Evolutionary conservation across 2,888 invertebrate genomes (phyloP), one percentile per base, ranked within the genome.

Genomic region (Cybosia mesomella): DNA sequence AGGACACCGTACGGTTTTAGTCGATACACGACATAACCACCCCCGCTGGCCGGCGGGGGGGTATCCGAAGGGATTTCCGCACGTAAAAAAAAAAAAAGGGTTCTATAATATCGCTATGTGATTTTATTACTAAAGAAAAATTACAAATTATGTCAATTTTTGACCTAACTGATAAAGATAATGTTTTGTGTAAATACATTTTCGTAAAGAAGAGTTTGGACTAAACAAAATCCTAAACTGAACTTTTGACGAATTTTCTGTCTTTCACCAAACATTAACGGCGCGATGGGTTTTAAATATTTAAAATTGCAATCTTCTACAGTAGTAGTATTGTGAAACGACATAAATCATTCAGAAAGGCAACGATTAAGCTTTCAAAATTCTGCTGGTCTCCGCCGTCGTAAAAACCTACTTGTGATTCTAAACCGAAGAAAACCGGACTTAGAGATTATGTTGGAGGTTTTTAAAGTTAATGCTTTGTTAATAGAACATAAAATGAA

Each of bases 341-440:
- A 24, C 11, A 71, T 80, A 68, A 77, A 77, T 34, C 28, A 80
- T 77, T 68, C 78, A 75, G 11, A 11, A 21, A 54, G 59, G 61
- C 62, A 70, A 71, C 58, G 75, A 72, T 72, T 72, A 59, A 61
- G 64, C 53, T 66, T 80, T 77, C 64, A 66, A 70, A 80, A 74
- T 70, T 71, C 15, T 18, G 43, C 43, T 32, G 34, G 39, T 39
- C 64, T 71, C 59, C 58, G 13, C 64, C n/a, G 39, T 39, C 24
- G 22, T n/a, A 28, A 61, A 61, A 49, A 49, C n/a, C 8, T 28
- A 61, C 28, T 61, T 36, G 1, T 24, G 2, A 11, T 28, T 61
- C n/a, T 61, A 24, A 43, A 61, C 39, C 36, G 24, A 8, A 24
- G 18, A n/a, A 49, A 43, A 9, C 22, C 22, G 58, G 58, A 36